Percentiles rank a stretch among this genome's conserved stretches.
Evolutionary conservation across 2,888 invertebrate genomes (phyloP).

Genomic region (Odontocerum albicorne): DNA sequence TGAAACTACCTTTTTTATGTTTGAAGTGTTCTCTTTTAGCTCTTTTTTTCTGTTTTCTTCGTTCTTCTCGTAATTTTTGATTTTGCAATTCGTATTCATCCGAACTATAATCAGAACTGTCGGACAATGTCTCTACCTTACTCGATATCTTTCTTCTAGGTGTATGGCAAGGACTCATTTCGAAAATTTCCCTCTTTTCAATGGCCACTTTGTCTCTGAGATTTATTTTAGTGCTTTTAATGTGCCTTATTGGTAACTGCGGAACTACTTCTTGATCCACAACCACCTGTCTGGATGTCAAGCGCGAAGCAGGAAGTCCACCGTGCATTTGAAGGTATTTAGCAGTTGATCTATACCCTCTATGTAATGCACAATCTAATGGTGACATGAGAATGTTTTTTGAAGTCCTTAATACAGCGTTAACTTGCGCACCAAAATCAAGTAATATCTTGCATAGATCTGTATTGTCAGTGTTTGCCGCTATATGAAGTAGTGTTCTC

Average conservation of each 20-base stretch:
- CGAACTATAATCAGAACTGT: slow-evolving; percentile 52
- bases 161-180: slow-evolving; percentile 47
- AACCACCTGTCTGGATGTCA: slow-evolving; percentile 55
- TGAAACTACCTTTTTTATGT: slow-evolving; percentile 53
- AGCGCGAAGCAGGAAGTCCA: slow-evolving; percentile 76
- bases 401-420: slow-evolving; percentile 79
- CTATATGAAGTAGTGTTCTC: slow-evolving; percentile 89
- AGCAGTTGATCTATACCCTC: slow-evolving; percentile 86
- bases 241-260: slow-evolving; percentile 51
- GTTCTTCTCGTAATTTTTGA: slow-evolving; percentile 42
- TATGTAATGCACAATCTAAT: slow-evolving; percentile 85
- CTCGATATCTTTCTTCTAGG: slow-evolving; percentile 42
- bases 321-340: slow-evolving; percentile 91
- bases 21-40: slow-evolving; percentile 43
- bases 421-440: slow-evolving; percentile 83
- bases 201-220: slow-evolving; percentile 55
- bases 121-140: slow-evolving; percentile 38
- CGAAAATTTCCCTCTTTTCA: slow-evolving; percentile 56
- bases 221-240: slow-evolving; percentile 58
- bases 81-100: slow-evolving; percentile 48
- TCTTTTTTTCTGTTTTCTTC: slow-evolving; percentile 43
- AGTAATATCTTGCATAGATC: slow-evolving; percentile 88
- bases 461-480: slow-evolving; percentile 90
- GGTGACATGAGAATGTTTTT: slow-evolving; percentile 88
- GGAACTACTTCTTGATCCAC: slow-evolving; percentile 53